Evolutionary conservation across 1,140 invertebrate genomes (phyloP), one percentile per base, ranked within the genome.

Genomic region (Acromyrmex charruanus): DNA sequence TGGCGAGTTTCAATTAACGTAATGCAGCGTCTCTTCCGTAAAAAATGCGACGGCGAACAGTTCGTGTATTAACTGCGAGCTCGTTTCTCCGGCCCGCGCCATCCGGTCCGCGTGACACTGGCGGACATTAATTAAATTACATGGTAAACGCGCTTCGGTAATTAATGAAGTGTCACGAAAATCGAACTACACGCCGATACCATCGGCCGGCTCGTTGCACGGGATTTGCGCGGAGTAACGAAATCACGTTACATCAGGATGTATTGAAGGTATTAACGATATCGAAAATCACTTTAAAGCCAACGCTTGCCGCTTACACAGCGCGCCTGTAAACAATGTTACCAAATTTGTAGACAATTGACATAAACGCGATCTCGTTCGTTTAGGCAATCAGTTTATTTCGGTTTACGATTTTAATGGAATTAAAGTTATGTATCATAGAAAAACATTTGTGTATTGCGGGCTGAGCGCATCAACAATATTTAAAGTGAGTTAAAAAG

Each of bases 91-190:
- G 39, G 16, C 18, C 25, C 65, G 44, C 63, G n/a, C 49, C 12
- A 21, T 35, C 53, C 71, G n/a, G 10, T 53, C 58, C 59, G 58
- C 28, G 68, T 39, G 71, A 75, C 66, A 89, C 49, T 51, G 80
- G 61, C 71, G 69, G 61, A 77, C 88, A 79, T 90, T 88, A 88
- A 90, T 90, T 90, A 90, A 90, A 90, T 90, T 88, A 90, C 77
- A 74, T 39, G 81, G 51, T 55, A 77, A 72, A 63, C 86, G 89
- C 87, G 89, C 87, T 88, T 88, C 82, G 66, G 77, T 90, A 90
- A 90, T 90, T 90, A 88, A 90, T 90, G 89, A 90, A 88, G 89
- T 90, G 89, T 90, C 82, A 74, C 72, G 89, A 90, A 88, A 88
- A 90, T 90, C 89, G 89, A 90, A 86, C 86, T 82, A 63, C 65